Evolutionary conservation across 2,113 vertebrate species (phyloP).

Genomic region (Protomyctophum bolini): DNA sequence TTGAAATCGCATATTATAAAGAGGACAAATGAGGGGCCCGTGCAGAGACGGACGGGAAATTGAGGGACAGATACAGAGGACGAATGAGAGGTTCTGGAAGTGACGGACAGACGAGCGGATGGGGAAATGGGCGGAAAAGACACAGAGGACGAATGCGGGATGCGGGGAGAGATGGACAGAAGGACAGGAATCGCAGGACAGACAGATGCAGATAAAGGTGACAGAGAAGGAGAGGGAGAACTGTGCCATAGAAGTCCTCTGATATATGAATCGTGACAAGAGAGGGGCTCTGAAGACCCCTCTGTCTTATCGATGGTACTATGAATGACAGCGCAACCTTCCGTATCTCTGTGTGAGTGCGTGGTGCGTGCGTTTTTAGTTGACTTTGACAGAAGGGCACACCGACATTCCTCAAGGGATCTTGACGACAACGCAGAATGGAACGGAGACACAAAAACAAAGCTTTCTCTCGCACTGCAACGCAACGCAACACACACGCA

Average conservation of each 20-base stretch:
- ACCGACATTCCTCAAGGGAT: conserved; percentile 75
- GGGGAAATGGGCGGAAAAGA: conserved; percentile 18
- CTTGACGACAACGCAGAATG: conserved; percentile 67
- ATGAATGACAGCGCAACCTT: conserved; percentile 76
- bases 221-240: conserved; percentile 62
- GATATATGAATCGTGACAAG: conserved; percentile 75
- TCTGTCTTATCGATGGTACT: conserved; percentile 65
- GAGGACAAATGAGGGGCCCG: no score
- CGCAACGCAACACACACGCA: conserved; percentile 48
- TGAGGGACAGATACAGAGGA: conserved; percentile 25
- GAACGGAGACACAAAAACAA: conserved; percentile 59
- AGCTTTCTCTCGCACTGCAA: conserved; percentile 22
- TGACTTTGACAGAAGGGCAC: conserved; percentile 78
- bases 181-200: conserved; percentile 35
- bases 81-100: conserved; percentile 42
- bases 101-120: conserved; percentile 48
- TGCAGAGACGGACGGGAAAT: conserved; percentile 2
- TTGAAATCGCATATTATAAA: no score
- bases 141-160: not conserved
- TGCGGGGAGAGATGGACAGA: conserved; percentile 47
- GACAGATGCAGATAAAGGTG: not conserved
- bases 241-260: conserved; percentile 65
- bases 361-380: conserved; percentile 47
- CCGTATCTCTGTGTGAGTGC: conserved; percentile 15
- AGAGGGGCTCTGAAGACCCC: conserved; percentile 65